Conservation (phyloP, 1,140 invertebrate species). For the Aphidius ervi region DNA sequence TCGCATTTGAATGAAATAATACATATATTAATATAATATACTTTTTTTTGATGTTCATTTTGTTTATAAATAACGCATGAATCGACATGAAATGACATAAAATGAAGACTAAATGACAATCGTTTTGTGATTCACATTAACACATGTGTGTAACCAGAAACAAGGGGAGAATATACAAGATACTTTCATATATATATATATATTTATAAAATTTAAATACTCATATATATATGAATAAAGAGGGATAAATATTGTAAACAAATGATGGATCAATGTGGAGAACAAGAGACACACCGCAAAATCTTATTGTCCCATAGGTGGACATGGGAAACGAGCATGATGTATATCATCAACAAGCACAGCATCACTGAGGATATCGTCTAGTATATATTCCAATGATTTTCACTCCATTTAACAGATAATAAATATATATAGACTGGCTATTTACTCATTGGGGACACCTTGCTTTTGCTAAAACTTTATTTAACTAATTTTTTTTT, state of each 20-base stretch:
- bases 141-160: background rate
- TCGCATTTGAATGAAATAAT: background rate
- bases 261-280: too few relatives aligned
- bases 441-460: background rate
- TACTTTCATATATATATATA: background rate
- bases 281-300: background rate
- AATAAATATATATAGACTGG: slow-evolving; percentile 24
- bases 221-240: background rate
- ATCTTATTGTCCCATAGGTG: slow-evolving; percentile 22
- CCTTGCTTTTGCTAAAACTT: slow-evolving; percentile 4
- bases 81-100: slow-evolving; percentile 16
- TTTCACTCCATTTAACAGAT: slow-evolving; percentile 43
- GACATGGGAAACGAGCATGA: slow-evolving; percentile 43
- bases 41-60: slow-evolving; percentile 10
- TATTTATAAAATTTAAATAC: slow-evolving; percentile 11
- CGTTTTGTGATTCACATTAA: background rate
- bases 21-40: too few relatives aligned
- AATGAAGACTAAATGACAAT: slow-evolving; percentile 18
- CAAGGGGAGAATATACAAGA: background rate
- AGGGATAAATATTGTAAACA: slow-evolving; percentile 3
- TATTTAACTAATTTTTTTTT: too few relatives aligned
- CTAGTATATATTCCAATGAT: slow-evolving; percentile 9
- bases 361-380: too few relatives aligned
- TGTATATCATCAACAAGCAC: slow-evolving; percentile 8
- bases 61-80: slow-evolving; percentile 11